phyloP scores from a whole-genome alignment of 2,888 invertebrate genomes.

The Conus canariensis region DNA sequence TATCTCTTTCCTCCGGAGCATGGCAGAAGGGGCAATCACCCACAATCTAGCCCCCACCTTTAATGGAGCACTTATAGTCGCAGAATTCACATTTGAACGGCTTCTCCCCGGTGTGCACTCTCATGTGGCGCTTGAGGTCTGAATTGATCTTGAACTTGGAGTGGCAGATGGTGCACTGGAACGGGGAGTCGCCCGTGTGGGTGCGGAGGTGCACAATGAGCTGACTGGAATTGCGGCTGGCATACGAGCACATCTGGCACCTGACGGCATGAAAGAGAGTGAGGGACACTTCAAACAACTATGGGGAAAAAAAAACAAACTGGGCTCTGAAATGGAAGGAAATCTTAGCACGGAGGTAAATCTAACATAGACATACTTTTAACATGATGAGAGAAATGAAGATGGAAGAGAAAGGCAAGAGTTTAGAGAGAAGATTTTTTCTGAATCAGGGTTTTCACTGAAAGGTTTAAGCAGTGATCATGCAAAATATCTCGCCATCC shows the following conservation, averaged over 20 bases:
- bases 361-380: too few relatives aligned
- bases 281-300: background rate
- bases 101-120: constrained; percentile 53
- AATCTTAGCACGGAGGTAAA: too few relatives aligned
- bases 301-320: too few relatives aligned
- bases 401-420: too few relatives aligned
- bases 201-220: constrained; percentile 70
- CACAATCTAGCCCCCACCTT: constrained; percentile 60
- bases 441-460: too few relatives aligned
- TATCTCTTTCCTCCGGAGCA: too few relatives aligned
- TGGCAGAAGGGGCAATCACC: too few relatives aligned
- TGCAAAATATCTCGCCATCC: too few relatives aligned
- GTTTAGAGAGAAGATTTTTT: too few relatives aligned
- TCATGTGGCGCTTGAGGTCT: constrained; percentile 52
- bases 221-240: constrained; percentile 79
- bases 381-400: too few relatives aligned
- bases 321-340: too few relatives aligned
- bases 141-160: constrained; percentile 52
- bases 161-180: constrained; percentile 45
- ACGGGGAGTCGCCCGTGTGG: constrained; percentile 52
- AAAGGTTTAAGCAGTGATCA: too few relatives aligned
- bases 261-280: constrained; percentile 63
- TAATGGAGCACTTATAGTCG: constrained; percentile 76
- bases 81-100: constrained; percentile 51
- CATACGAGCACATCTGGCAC: constrained; percentile 81